A percentile compares a stretch with the other conserved stretches of the same genome.
Conservation (phyloP, 2,113 vertebrate genomes). For the Ranitomeya imitator region DNA sequence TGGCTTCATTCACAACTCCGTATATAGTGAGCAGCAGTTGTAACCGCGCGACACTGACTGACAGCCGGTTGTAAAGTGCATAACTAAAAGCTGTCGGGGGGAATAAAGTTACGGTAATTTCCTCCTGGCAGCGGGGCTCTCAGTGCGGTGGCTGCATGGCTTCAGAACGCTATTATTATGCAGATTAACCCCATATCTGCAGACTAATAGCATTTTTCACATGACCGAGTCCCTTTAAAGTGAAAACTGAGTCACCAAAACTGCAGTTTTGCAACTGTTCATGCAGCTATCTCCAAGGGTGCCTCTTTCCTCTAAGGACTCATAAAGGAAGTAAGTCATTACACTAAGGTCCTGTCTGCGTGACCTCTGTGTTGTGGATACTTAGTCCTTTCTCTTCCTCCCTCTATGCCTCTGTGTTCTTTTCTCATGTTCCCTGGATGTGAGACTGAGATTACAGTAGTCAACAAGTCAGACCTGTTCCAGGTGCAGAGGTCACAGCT, state of each 20-base stretch:
- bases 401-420: neutral
- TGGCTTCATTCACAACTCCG: no score
- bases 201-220: neutral
- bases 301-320: conserved; percentile 39
- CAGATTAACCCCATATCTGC: neutral
- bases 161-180: no score
- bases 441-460: neutral
- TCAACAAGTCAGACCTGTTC: conserved; percentile 46
- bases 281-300: conserved; percentile 8
- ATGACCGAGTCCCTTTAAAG: neutral
- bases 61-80: neutral
- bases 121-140: no score
- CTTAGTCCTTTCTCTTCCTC: neutral
- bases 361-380: conserved; percentile 38
- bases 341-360: conserved; percentile 43
- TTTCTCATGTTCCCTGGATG: conserved; percentile 5
- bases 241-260: conserved; percentile 1
- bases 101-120: no score
- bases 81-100: neutral
- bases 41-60: neutral
- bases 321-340: conserved; percentile 51
- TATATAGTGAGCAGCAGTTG: no score
- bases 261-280: neutral
- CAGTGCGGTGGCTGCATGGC: no score
- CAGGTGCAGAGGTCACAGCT: conserved; percentile 12